Base-by-base conservation (phyloP, 2,888 invertebrate species). In the Bimastos eiseni region DNA sequence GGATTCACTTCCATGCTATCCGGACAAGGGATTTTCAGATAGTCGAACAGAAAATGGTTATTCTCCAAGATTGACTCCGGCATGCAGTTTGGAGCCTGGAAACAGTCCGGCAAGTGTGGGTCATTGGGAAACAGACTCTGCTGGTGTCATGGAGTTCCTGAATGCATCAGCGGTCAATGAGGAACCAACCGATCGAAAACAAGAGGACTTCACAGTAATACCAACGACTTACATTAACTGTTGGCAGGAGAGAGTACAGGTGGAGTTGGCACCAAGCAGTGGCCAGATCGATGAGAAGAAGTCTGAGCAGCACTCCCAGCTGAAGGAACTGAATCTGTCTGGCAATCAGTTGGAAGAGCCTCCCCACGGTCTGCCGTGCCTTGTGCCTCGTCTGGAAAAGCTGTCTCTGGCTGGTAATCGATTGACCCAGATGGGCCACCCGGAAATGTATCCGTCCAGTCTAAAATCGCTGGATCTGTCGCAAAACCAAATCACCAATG, bases 361-460 rank as follows among this genome's bases (percentile, higher is more conserved):
- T 91, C 99, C 99, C 0, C 96, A 97, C 3, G 97, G 97, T 89
- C 95, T 99, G 83, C 97, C 99, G 5, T 99, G 99, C 94, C 96
- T 98, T 91, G 98, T 98, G 11, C 97, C 98, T 0, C 97, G 97
- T 93, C 96, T 99, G 41, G 97, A 97, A 0, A 96, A 98, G 86
- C 96, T 99, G 33, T 98, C 98, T 94, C 96, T 99, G 96, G 97
- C 98, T 0, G 97, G 98, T 94, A 99, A 99, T 95, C 97, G 97
- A 91, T 93, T 96, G 41, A 94, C 93, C 44, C 93, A 94, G 90
- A 97, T 98, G 97, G 98, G 98, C 3, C 97, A 97, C 94, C 97
- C 98, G 91, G 97, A 97, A 24, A 97, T 97, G 90, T 98, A 98
- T 95, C 99, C 99, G 0, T 96, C 97, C 86, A 97, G 97, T 89